A percentile compares a stretch with the other conserved stretches of the same genome.
phyloP scores from a whole-genome alignment of 1,140 invertebrate species.

The Anastrepha ludens region DNA sequence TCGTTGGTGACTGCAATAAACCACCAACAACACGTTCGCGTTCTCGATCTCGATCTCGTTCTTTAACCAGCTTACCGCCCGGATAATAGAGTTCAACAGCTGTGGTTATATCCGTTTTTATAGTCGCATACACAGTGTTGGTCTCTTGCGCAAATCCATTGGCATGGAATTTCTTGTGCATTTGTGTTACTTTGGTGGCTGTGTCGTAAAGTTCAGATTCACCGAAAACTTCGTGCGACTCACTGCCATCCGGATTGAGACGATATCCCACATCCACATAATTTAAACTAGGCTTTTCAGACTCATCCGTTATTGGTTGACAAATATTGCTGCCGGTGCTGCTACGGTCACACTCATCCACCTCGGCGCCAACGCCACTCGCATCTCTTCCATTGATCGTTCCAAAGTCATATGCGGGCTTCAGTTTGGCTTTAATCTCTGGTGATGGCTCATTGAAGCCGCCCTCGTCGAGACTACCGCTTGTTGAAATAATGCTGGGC shows the following conservation, averaged over 20 bases:
- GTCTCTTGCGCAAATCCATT: conserved; percentile 70
- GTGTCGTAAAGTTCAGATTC: conserved; percentile 71
- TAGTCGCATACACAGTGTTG: conserved; percentile 72
- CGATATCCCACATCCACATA: conserved; percentile 74
- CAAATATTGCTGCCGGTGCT: not conserved
- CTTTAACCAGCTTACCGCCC: conserved; percentile 20
- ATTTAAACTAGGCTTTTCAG: conserved; percentile 63
- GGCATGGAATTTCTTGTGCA: conserved; percentile 71
- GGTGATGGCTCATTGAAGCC: conserved; percentile 80
- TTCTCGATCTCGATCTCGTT: conserved; percentile 4
- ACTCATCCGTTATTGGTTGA: conserved; percentile 24
- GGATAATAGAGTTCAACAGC: conserved; percentile 52
- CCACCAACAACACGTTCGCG: not conserved
- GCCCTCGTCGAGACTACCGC: conserved; percentile 76
- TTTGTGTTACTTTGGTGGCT: conserved; percentile 67
- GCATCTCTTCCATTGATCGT: conserved; percentile 42
- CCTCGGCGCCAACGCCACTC: not conserved
- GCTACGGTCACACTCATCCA: conserved; percentile 14
- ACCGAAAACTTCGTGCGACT: conserved; percentile 68
- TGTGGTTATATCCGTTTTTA: conserved; percentile 66
- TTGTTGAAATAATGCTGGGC: conserved; percentile 76
- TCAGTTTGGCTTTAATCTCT: conserved; percentile 79
- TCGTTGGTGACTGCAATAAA: conserved; percentile 42
- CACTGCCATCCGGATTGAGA: conserved; percentile 73
- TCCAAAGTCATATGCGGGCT: conserved; percentile 73